phyloP scores from a whole-genome alignment of 2,888 invertebrate species.

The Linnaemya vulpina region DNA sequence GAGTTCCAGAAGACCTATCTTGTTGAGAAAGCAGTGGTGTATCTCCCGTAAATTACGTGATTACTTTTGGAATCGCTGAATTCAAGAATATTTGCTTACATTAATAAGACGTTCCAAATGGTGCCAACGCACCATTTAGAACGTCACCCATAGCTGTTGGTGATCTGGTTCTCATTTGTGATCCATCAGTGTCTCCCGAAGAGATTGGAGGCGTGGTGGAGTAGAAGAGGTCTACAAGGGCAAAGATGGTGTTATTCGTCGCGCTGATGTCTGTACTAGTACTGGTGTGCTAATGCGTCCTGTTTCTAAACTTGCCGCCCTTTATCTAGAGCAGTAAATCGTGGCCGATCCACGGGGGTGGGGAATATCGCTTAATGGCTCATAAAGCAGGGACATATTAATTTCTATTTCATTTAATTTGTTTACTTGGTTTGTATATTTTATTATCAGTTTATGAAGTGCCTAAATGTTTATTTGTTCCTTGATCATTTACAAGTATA shows the following conservation, averaged over 20 bases:
- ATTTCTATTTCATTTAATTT: no score
- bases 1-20: neutral
- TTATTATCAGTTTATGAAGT: no score
- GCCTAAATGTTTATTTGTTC: no score
- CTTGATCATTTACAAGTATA: no score
- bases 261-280: slow-evolving; percentile 66
- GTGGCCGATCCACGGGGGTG: no score
- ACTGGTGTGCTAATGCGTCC: slow-evolving; percentile 71
- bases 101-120: slow-evolving; percentile 47
- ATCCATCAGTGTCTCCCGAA: slow-evolving; percentile 48
- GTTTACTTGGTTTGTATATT: no score
- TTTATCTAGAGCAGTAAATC: no score
- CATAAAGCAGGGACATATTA: no score
- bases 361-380: no score
- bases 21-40: slow-evolving; percentile 25
- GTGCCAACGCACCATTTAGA: slow-evolving; percentile 54
- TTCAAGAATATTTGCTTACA: no score
- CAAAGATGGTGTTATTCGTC: slow-evolving; percentile 40
- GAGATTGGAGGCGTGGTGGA: slow-evolving; percentile 64
- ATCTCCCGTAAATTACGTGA: no score
- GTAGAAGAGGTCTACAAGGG: slow-evolving; percentile 52
- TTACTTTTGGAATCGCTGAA: no score
- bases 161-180: slow-evolving; percentile 69
- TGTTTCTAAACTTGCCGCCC: slow-evolving; percentile 75
- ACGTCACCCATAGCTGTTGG: slow-evolving; percentile 44